These are phyloP conservation scores for Andrena fulva DNA, from an alignment of 2,888 invertebrate genomes.

Conservation along the genomic window DNA sequence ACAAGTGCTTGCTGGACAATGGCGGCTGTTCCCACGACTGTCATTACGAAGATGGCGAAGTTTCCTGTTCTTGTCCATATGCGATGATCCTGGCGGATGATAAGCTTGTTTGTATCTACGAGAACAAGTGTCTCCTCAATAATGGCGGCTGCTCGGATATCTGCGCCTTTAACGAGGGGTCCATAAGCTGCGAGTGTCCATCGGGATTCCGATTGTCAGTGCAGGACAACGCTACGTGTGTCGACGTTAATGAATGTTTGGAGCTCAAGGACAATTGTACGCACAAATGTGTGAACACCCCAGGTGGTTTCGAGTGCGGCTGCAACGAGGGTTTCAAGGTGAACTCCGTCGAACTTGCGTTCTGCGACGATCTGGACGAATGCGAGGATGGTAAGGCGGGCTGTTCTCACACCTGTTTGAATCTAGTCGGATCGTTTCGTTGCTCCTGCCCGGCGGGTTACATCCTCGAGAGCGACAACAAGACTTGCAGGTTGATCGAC, in stretches of 20 bases:
- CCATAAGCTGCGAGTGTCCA: slow-evolving; percentile 86
- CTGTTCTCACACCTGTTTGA: slow-evolving; percentile 86
- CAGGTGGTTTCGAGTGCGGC: slow-evolving; percentile 85
- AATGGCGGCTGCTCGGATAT: slow-evolving; percentile 86
- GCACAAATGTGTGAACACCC: slow-evolving; percentile 84
- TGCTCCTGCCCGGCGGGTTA: slow-evolving; percentile 85
- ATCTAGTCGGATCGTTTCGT: slow-evolving; percentile 84
- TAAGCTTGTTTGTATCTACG: slow-evolving; percentile 82
- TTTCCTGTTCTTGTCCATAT: slow-evolving; percentile 85
- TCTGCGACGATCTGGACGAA: slow-evolving; percentile 84
- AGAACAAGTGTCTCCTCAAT: slow-evolving; percentile 85
- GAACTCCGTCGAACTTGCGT: slow-evolving; percentile 81
- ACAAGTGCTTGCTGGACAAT: slow-evolving; percentile 85
- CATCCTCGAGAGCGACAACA: slow-evolving; percentile 74
- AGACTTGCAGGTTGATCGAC: slow-evolving; percentile 75
- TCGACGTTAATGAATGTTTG: slow-evolving; percentile 84
- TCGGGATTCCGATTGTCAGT: slow-evolving; percentile 84
- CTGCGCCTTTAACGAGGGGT: slow-evolving; percentile 79
- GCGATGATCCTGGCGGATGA: slow-evolving; percentile 79
- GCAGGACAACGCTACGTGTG: slow-evolving; percentile 82
- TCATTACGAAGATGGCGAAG: slow-evolving; percentile 85
- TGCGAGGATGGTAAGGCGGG: slow-evolving; percentile 86
- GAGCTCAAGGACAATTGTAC: slow-evolving; percentile 82
- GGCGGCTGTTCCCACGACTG: slow-evolving; percentile 87
- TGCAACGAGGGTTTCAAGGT: slow-evolving; percentile 85